A percentile compares a stretch with the other conserved stretches of the same genome.
phyloP scores from a whole-genome alignment of 2,797 vertebrate species.

The Neosilurus hyrtlii region DNA sequence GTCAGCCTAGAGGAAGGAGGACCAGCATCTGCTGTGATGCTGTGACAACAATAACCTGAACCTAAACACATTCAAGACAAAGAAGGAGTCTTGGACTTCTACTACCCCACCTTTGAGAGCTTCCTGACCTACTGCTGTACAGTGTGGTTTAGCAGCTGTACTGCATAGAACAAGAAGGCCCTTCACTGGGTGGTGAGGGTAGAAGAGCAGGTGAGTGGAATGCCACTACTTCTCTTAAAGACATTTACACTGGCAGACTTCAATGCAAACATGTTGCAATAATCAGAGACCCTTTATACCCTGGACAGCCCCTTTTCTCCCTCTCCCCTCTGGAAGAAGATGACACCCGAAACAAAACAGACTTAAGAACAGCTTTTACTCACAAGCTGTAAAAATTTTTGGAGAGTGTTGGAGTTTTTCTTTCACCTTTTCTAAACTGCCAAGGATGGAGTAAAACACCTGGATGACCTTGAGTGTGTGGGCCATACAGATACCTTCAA shows the following conservation, averaged over 20 bases:
- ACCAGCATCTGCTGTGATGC: too few relatives aligned
- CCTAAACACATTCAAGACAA: too few relatives aligned
- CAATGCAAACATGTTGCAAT: background rate
- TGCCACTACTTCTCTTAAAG: background rate
- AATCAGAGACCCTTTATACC: background rate
- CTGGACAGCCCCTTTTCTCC: constrained; percentile 1
- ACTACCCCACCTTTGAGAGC: background rate
- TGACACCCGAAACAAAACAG: background rate
- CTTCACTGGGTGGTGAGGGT: background rate
- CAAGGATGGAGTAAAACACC: too few relatives aligned
- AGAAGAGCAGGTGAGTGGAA: background rate
- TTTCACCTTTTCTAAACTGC: too few relatives aligned
- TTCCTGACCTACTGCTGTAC: too few relatives aligned
- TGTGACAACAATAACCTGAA: too few relatives aligned
- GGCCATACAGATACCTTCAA: too few relatives aligned
- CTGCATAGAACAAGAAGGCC: background rate
- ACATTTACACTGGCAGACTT: constrained; percentile 9
- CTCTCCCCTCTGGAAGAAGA: background rate
- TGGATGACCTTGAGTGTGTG: too few relatives aligned
- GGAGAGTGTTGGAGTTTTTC: too few relatives aligned
- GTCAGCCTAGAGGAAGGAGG: too few relatives aligned
- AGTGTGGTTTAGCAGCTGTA: background rate
- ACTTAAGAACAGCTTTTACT: background rate
- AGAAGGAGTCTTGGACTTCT: background rate
- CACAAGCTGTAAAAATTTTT: background rate